Conservation (phyloP, 2,797 vertebrate genomes). For the Platyrinchus mystaceus region DNA sequence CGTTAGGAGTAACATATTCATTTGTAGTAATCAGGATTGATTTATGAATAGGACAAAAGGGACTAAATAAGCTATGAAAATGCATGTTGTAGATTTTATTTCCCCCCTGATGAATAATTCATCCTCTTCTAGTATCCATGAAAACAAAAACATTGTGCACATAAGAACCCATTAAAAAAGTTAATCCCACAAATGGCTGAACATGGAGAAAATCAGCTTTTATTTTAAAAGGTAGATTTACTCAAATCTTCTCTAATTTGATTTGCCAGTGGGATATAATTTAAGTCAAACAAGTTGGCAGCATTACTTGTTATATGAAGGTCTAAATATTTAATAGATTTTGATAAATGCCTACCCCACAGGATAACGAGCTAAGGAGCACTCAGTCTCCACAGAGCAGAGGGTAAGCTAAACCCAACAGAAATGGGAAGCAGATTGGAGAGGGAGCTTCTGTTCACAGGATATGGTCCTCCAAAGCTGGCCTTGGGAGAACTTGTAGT, state of each 20-base stretch:
- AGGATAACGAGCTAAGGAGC: background rate
- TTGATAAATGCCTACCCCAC: background rate
- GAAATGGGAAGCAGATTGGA: background rate
- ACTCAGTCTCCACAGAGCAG: background rate
- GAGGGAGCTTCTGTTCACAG: background rate
- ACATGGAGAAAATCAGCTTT: conserved; percentile 62
- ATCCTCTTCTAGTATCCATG: conserved; percentile 11
- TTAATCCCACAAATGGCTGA: conserved; percentile 74
- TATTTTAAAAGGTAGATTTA: conserved; percentile 64
- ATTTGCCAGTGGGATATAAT: conserved; percentile 61
- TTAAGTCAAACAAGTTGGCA: conserved; percentile 65
- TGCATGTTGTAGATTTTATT: background rate
- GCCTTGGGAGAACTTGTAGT: background rate
- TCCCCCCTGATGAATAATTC: conserved; percentile 46
- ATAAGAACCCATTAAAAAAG: conserved; percentile 67
- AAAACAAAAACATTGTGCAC: conserved; percentile 59
- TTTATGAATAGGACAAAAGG: conserved; percentile 39
- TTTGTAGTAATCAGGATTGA: conserved; percentile 36
- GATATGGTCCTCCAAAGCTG: background rate
- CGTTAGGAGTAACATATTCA: background rate
- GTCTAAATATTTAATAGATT: conserved; percentile 66
- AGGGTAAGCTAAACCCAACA: background rate
- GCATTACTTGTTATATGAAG: conserved; percentile 18
- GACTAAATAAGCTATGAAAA: conserved; percentile 47
- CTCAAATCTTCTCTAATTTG: conserved; percentile 62